Evolutionary conservation across 1,140 invertebrate genomes (phyloP), one percentile per base, ranked within the genome.

Genomic region (Nautilus pompilius): DNA sequence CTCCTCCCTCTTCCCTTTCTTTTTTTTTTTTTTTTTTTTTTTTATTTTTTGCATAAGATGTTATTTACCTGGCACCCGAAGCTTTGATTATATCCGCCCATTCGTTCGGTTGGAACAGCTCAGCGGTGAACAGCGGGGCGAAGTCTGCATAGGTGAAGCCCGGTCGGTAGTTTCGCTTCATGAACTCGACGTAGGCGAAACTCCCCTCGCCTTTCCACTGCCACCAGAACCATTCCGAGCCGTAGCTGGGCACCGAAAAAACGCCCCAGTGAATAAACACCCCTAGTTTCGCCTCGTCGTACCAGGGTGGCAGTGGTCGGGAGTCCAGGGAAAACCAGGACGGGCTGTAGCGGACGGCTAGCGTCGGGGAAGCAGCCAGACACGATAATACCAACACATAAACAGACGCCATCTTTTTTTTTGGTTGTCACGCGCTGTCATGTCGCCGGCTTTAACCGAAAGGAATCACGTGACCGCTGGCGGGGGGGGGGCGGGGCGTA

Each of bases 191-290:
- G 28, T 67, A 26, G n/a, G 13, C 62, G 5, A 60, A 58, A 2
- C 57, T 36, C 5, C 41, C 29, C 24, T 24, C 55, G 5, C 34
- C 54, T 26, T 68, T 58, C 80, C 79, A 81, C 13, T 68, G n/a
- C 10, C 61, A 51, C 80, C 80, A 82, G 53, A 83, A 78, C 77
- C 76, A 77, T 22, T 70, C 75, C 26, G 36, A 59, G 17, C 59
- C 68, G 65, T 74, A 82, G 33, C 67, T 69, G 10, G 81, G 81
- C 3, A 83, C 81, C 5, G 80, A 82, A 64, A 82, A 83, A 3
- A 83, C 78, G 13, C 81, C 81, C 81, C 81, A 84, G 67, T 84
- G 81, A 10, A 84, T 54, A 65, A 84, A 84, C 22, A 84, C 83
- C 5, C 83, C 83, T 36, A 84, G 58, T 65, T 84, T 84, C 13